Base-by-base conservation (phyloP, 2,113 vertebrate genomes). In the Spea bombifrons region DNA sequence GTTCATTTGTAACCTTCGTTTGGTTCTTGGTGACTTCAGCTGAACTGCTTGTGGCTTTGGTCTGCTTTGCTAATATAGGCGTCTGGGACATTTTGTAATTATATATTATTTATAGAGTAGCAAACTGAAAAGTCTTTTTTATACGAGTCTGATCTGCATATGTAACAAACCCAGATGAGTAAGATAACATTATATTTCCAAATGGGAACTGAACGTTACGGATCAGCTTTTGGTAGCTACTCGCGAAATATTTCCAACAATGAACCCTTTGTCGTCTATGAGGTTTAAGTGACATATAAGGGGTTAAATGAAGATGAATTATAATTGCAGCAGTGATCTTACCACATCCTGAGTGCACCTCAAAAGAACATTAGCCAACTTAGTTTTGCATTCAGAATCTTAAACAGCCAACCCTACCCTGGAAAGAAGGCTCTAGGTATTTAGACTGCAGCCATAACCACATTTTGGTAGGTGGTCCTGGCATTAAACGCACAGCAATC, bases 401-500 rank as follows among this genome's bases (percentile, higher is more conserved):
- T 9, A 46, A 59, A 44, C 66, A 59, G 75, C 52, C 66, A 68
- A 59, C 48, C 7, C 52, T 17, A 64, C 50, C 43, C 77, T 81
- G 75, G 81, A 75, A 55, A 53, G 61, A 0, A 50, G 61, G 30
- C 83, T 47, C 17, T 76, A 71, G 66, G 80, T 9, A 5, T 44
- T 59, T 15, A 0, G 71, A 44, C 80, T 67, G 5, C 43, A n/a
- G 47, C 74, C 82, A 76, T 83, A 81, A 83, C 71, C 3, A 55
- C 50, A 71, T 44, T 0, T 30, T 0, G 50, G 5, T 71, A 66
- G 55, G 63, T 48, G 45, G 44, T 46, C 44, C 1, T 66, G 75
- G 67, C 65, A 47, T 66, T 71, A 16, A 1, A n/a, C 66, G 49
- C 69, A 17, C 53, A 49, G 30, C 30, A 66, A 72, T 72, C 30